Conservation (phyloP, 2,888 invertebrate genomes). For the Trachelus stipa region DNA sequence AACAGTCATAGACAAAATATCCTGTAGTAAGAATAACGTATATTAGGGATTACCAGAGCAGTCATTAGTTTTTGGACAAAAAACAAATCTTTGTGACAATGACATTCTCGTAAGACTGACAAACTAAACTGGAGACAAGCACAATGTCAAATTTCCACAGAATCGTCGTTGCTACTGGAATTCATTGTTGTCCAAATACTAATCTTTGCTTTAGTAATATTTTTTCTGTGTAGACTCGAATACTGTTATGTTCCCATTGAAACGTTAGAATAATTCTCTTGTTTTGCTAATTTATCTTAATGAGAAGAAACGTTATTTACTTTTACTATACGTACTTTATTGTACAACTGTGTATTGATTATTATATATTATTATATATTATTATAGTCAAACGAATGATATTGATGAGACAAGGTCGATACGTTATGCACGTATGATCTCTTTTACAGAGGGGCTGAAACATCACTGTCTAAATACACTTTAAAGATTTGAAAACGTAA, state of each 20-base stretch:
- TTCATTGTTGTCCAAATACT: too few species aligned
- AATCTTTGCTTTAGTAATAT: neutral
- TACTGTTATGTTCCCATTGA: neutral
- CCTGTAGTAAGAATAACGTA: neutral
- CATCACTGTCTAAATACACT: conserved; percentile 65
- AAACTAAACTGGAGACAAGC: neutral
- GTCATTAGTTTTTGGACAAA: too few species aligned
- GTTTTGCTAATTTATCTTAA: too few species aligned
- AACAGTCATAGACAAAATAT: neutral
- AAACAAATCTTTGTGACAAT: too few species aligned
- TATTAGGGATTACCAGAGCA: neutral
- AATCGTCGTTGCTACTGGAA: too few species aligned
- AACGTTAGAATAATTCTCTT: neutral
- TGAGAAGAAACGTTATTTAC: too few species aligned
- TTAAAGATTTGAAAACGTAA: conserved; percentile 68
- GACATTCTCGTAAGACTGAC: neutral
- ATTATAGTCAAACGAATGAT: neutral
- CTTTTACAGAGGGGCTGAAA: neutral
- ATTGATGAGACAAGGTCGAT: neutral
- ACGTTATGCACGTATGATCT: neutral
- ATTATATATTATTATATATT: too few species aligned
- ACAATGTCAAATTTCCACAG: neutral
- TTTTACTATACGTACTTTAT: neutral
- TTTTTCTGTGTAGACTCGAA: neutral
- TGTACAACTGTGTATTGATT: neutral